phyloP scores from a whole-genome alignment of 2,888 invertebrate genomes.

The Lycia hirtaria region DNA sequence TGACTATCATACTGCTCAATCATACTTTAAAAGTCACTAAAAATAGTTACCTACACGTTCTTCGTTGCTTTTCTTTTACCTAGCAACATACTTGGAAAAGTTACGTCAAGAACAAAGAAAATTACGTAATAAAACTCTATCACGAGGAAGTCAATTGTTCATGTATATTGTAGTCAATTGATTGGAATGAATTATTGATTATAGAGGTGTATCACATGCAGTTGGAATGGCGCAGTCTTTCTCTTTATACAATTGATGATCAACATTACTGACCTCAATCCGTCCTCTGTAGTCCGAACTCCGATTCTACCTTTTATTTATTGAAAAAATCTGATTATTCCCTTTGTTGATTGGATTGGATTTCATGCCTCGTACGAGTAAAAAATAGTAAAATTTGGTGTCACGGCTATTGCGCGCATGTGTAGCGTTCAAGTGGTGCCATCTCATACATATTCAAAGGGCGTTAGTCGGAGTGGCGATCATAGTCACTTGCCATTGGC shows the following conservation, averaged over 20 bases:
- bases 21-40: not conserved
- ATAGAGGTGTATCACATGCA: not conserved
- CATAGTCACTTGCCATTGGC: slow-evolving; percentile 70
- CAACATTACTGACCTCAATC: slow-evolving; percentile 46
- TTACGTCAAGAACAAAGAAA: slow-evolving; percentile 29
- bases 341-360: not conserved
- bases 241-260: not conserved
- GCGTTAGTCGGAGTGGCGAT: slow-evolving; percentile 58
- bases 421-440: slow-evolving; percentile 57
- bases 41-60: not conserved
- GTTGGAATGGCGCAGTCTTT: not conserved
- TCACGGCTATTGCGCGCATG: slow-evolving; percentile 74
- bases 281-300: slow-evolving; percentile 37
- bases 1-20: not conserved
- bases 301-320: slow-evolving; percentile 24
- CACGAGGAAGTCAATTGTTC: slow-evolving; percentile 40
- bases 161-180: slow-evolving; percentile 45
- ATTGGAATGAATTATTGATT: slow-evolving; percentile 43
- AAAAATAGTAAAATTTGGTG: slow-evolving; percentile 63
- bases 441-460: slow-evolving; percentile 78
- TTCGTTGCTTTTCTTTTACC: slow-evolving; percentile 20
- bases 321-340: slow-evolving; percentile 17
- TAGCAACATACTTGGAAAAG: slow-evolving; percentile 39
- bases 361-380: slow-evolving; percentile 20
- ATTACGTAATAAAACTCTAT: slow-evolving; percentile 37